Percentiles rank a stretch among this genome's conserved stretches.
These are phyloP conservation scores for Arenaria interpres DNA, from an alignment of 2,113 vertebrate species.

Conservation along the genomic window DNA sequence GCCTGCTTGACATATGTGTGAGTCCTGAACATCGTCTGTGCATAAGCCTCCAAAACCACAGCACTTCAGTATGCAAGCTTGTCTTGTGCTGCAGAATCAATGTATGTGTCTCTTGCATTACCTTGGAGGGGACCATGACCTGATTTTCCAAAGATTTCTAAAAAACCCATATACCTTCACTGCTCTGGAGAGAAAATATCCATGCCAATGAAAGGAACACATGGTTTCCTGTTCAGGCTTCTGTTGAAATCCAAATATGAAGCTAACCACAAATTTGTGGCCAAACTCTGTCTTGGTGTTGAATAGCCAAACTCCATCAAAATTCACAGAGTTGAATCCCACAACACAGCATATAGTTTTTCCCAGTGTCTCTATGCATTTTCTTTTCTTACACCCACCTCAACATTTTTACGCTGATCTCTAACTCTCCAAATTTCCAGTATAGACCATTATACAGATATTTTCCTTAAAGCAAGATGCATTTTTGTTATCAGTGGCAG, in stretches of 20 bases:
- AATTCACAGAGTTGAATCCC: neutral
- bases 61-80: neutral
- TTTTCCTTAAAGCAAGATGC: neutral
- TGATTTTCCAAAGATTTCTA: neutral
- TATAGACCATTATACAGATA: neutral
- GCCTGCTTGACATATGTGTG: neutral
- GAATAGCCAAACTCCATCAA: neutral
- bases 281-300: neutral
- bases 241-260: neutral
- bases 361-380: neutral
- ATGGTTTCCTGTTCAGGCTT: neutral
- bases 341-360: neutral
- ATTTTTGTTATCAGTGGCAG: neutral
- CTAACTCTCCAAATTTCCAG: neutral
- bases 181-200: neutral
- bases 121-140: neutral
- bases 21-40: neutral
- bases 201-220: neutral
- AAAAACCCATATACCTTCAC: neutral
- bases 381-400: neutral
- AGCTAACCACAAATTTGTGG: neutral
- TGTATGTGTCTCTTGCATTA: neutral
- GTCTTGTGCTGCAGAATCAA: neutral
- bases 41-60: conserved; percentile 20
- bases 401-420: neutral